Evolutionary conservation across 1,140 invertebrate species (phyloP), one percentile per base, ranked within the genome.

Genomic region (Drosophila miranda): DNA sequence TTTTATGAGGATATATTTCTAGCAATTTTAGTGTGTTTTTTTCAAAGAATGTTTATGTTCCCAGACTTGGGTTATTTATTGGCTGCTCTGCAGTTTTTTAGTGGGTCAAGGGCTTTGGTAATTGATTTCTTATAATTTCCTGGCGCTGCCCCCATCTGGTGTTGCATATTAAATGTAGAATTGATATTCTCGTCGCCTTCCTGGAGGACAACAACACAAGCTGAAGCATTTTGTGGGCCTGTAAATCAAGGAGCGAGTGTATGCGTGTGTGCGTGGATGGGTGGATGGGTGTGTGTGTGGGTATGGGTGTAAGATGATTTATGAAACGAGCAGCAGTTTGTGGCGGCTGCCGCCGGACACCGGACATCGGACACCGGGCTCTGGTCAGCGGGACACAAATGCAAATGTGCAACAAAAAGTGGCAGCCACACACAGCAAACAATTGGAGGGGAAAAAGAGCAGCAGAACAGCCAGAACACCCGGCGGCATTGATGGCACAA

Each of bases 291-390:
- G 23, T 44, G 50, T 50, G 44, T 6, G 11, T 49, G 41, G 19
- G 28, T 52, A 26, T 26, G 23, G 23, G 41, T 52, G 44, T 46
- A 52, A 81, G 66, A 87, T 86, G 81, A 86, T 86, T 86, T 86
- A 86, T 86, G 68, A 77, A 62, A 69, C 41, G 59, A 61, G 13
- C 73, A 61, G 51, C 75, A 64, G 55, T 76, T 83, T 78, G 79
- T 48, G 50, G 52, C 60, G 19, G 41, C 66, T 50, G 48, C 58
- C 56, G 59, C 44, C 51, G 56, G 54, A 43, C 58, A 26, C 23
- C 23, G 23, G 23, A 23, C 23, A 5, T 4, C 5, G 23, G 23
- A 26, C 23, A 5, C 5, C 5, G 23, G 23, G 5, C 4, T 26
- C 4, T 26, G 23, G 23, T 26, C 23, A 49, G 53, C 23, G 57